These are phyloP conservation scores for Therioaphis trifolii DNA, from an alignment of 2,888 invertebrate genomes.

Conservation along the genomic window DNA sequence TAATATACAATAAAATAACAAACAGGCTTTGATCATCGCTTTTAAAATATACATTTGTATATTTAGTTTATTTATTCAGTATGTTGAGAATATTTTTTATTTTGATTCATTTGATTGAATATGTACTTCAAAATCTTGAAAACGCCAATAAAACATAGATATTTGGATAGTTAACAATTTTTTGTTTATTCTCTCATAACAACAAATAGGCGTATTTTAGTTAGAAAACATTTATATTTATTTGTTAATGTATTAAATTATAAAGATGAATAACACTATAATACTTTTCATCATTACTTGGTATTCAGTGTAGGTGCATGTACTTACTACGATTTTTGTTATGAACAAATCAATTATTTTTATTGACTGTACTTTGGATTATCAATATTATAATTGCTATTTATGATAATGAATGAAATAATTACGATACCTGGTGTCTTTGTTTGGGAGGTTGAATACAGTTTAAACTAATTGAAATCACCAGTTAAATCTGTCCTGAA, in stretches of 20 bases:
- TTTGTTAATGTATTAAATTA: no score
- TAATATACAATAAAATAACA: conserved; percentile 2
- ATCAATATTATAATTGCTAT: no score
- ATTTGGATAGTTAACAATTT: background rate
- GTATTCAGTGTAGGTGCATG: background rate
- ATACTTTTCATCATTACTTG: no score
- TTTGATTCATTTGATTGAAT: background rate
- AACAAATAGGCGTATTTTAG: background rate
- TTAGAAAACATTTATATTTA: background rate
- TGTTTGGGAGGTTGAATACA: no score
- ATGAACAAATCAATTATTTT: no score
- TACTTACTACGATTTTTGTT: background rate
- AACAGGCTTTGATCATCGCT: conserved; percentile 5
- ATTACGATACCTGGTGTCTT: no score
- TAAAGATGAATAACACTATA: no score
- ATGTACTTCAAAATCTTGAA: background rate
- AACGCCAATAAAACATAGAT: background rate
- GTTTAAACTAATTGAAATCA: no score
- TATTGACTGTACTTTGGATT: no score
- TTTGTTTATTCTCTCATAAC: background rate
- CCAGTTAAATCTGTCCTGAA: no score
- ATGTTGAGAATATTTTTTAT: background rate
- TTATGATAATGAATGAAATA: no score
- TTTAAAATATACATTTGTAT: background rate
- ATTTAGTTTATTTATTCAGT: background rate